Conservation (phyloP, 1,140 invertebrate genomes). For the Calosoma granatense region DNA sequence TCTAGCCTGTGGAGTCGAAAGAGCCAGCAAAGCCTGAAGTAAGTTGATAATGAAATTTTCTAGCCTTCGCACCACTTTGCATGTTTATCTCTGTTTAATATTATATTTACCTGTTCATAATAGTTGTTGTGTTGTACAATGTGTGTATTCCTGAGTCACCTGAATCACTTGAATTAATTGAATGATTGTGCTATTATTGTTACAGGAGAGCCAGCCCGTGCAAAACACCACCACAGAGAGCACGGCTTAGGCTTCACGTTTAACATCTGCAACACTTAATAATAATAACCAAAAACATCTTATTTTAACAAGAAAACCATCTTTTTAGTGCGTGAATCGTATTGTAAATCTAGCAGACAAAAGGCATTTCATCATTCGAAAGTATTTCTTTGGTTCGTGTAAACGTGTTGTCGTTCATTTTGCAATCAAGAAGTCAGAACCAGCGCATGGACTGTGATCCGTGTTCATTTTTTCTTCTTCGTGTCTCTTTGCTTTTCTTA, state of each 20-base stretch:
- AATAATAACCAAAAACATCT: slow-evolving; percentile 25
- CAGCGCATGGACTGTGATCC: neutral
- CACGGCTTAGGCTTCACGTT: slow-evolving; percentile 38
- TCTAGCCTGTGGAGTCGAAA: slow-evolving; percentile 26
- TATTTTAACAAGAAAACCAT: slow-evolving; percentile 27
- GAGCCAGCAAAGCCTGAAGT: slow-evolving; percentile 29
- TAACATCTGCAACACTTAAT: slow-evolving; percentile 23
- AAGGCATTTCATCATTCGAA: slow-evolving; percentile 31
- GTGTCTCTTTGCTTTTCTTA: neutral
- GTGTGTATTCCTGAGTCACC: too few relatives aligned
- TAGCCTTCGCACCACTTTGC: too few relatives aligned
- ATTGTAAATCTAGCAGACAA: slow-evolving; percentile 29
- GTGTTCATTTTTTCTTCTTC: neutral
- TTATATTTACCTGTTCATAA: too few relatives aligned
- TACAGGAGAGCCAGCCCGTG: slow-evolving; percentile 43
- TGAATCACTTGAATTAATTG: too few relatives aligned
- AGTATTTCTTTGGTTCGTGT: neutral
- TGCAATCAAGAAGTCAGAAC: neutral
- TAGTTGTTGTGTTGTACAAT: too few relatives aligned
- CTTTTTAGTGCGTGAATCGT: slow-evolving; percentile 33
- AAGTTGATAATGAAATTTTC: too few relatives aligned
- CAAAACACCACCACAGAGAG: slow-evolving; percentile 44
- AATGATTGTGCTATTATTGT: too few relatives aligned
- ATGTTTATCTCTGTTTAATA: too few relatives aligned
- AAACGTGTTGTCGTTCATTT: neutral